phyloP scores from a whole-genome alignment of 2,888 invertebrate species.

The Lasioglossum villosulum region DNA sequence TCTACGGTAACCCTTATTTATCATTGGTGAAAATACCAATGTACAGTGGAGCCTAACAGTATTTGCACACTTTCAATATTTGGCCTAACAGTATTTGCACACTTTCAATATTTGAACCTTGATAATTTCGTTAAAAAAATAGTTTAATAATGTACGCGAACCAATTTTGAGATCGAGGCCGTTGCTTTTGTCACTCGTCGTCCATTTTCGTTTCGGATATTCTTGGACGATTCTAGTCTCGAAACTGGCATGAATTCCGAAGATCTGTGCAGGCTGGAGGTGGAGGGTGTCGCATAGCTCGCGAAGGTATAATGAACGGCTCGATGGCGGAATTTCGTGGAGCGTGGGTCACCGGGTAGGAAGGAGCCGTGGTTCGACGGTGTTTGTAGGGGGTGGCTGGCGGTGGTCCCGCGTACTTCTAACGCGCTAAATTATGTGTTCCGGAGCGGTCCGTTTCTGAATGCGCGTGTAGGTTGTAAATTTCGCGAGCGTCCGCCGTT shows the following conservation, averaged over 20 bases:
- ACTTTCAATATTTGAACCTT: too few relatives aligned
- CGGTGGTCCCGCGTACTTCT: constrained; percentile 29
- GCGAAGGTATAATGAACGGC: neutral
- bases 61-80: too few relatives aligned
- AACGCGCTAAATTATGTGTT: constrained; percentile 53
- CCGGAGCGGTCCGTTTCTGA: constrained; percentile 44
- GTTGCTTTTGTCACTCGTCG: too few relatives aligned
- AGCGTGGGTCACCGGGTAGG: neutral
- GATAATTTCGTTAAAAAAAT: too few relatives aligned
- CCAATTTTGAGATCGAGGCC: too few relatives aligned
- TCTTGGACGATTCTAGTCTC: too few relatives aligned
- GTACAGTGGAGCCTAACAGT: too few relatives aligned
- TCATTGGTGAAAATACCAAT: neutral
- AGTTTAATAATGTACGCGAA: too few relatives aligned
- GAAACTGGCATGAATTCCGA: neutral
- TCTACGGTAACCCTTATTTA: neutral
- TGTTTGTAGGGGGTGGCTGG: neutral
- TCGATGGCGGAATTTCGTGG: constrained; percentile 1
- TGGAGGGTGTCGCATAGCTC: neutral
- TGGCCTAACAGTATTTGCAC: too few relatives aligned
- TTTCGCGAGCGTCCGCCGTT: constrained; percentile 47
- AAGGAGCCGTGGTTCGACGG: constrained; percentile 23
- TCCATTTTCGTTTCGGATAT: too few relatives aligned
- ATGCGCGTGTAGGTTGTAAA: constrained; percentile 59
- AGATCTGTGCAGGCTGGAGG: neutral